Percentiles rank a stretch among this genome's conserved stretches.
These are phyloP conservation scores for Cryptoprocta ferox DNA, from an alignment of 2,797 vertebrate genomes.

Conservation along the genomic window DNA sequence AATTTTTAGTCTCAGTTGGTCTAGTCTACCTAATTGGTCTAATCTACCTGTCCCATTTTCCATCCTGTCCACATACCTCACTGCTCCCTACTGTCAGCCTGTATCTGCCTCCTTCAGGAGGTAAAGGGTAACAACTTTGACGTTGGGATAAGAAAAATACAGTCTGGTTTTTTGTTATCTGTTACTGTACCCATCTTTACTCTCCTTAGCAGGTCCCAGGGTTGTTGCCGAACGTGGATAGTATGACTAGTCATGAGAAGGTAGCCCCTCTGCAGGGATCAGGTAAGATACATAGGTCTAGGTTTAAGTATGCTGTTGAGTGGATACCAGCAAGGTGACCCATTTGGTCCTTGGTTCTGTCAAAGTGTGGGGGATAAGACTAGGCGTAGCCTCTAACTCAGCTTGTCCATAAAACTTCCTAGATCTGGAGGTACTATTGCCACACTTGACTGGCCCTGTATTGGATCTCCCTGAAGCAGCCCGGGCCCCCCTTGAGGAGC, in stretches of 20 bases:
- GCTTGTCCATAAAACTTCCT: not conserved
- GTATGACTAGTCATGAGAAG: slow-evolving; percentile 84
- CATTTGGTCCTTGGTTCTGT: not conserved
- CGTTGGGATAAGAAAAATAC: slow-evolving; percentile 76
- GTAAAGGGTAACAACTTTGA: not conserved
- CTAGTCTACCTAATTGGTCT: not conserved
- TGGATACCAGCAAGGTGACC: not conserved
- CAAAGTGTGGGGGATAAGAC: not conserved
- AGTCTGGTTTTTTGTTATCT: slow-evolving; percentile 85
- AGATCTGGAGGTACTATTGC: slow-evolving; percentile 91
- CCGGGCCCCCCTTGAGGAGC: slow-evolving; percentile 90
- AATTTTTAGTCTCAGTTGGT: not conserved
- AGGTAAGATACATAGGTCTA: slow-evolving; percentile 83
- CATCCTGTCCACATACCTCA: not conserved
- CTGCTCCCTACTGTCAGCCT: not conserved
- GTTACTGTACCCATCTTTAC: slow-evolving; percentile 56
- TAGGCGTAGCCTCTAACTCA: not conserved
- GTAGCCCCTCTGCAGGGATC: slow-evolving; percentile 82
- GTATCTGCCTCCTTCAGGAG: not conserved
- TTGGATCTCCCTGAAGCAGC: slow-evolving; percentile 89
- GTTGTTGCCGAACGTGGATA: slow-evolving; percentile 90
- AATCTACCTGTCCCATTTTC: not conserved
- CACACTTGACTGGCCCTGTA: slow-evolving; percentile 88
- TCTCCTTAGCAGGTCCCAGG: slow-evolving; percentile 80
- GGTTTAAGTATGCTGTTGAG: not conserved